These are phyloP conservation scores for Troides oblongomaculatus DNA, from an alignment of 2,888 invertebrate genomes.

Conservation along the genomic window DNA sequence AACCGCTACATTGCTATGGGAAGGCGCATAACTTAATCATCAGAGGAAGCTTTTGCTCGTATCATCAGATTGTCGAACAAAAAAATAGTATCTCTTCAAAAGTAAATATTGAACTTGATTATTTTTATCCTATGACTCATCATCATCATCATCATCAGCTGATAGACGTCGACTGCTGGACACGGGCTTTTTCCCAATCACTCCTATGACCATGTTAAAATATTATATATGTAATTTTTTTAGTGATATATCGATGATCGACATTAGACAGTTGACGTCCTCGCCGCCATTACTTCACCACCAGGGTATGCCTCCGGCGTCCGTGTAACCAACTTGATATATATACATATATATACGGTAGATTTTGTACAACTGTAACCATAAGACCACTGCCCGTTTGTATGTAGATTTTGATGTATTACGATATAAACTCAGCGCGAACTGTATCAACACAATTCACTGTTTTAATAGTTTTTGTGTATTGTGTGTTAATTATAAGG, in stretches of 20 bases:
- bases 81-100: too few species aligned
- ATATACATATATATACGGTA: conserved; percentile 31
- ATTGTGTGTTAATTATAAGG: neutral
- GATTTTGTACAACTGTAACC: conserved; percentile 43
- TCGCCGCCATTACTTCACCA: neutral
- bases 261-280: neutral
- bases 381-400: conserved; percentile 45
- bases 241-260: neutral
- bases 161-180: too few species aligned
- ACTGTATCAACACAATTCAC: neutral
- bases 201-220: too few species aligned
- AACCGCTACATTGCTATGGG: too few species aligned
- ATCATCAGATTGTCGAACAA: too few species aligned
- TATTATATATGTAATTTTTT: neutral
- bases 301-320: neutral
- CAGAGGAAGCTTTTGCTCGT: too few species aligned
- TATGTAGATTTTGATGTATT: conserved; percentile 31
- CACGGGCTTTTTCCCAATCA: too few species aligned
- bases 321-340: conserved; percentile 15
- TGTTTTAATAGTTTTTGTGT: conserved; percentile 1
- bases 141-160: too few species aligned
- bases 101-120: too few species aligned
- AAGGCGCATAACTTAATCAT: too few species aligned
- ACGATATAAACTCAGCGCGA: neutral
- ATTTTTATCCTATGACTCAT: too few species aligned